A percentile compares a stretch with the other conserved stretches of the same genome.
Evolutionary conservation across 2,113 vertebrate genomes (phyloP).

Genomic region (Rallus limicola): DNA sequence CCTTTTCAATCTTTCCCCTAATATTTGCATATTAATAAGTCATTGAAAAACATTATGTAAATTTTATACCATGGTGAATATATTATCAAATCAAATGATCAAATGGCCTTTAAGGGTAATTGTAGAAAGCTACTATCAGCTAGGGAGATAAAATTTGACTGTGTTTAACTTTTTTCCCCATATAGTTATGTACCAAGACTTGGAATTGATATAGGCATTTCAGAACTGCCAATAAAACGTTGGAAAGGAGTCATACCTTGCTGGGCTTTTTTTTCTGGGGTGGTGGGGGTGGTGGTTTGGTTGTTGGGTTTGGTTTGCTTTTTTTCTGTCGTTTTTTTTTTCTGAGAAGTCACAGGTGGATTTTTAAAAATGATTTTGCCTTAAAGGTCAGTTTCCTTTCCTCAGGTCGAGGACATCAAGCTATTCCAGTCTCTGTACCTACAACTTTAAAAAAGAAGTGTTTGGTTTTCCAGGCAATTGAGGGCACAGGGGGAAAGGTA

Average conservation of each 20-base stretch:
- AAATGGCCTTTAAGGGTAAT: slow-evolving; percentile 66
- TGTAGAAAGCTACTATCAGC: slow-evolving; percentile 50
- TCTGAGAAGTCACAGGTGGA: not conserved
- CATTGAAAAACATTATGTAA: slow-evolving; percentile 77
- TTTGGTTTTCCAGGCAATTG: not conserved
- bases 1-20: slow-evolving; percentile 41
- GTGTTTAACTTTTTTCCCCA: slow-evolving; percentile 8
- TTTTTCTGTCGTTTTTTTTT: not conserved
- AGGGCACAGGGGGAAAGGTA: not conserved
- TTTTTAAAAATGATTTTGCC: not conserved
- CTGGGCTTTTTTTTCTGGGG: not conserved
- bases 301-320: not conserved
- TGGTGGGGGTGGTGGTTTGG: not conserved
- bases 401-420: not conserved
- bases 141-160: not conserved
- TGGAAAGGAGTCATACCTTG: not conserved
- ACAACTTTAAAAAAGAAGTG: not conserved
- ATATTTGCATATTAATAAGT: slow-evolving; percentile 75
- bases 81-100: slow-evolving; percentile 72
- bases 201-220: not conserved
- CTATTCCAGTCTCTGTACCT: not conserved
- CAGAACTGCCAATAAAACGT: not conserved
- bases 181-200: not conserved
- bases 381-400: not conserved
- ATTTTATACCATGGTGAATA: slow-evolving; percentile 67